Evolutionary conservation across 1,140 invertebrate genomes (phyloP).

Genomic region (Macrosteles quadrilineatus): DNA sequence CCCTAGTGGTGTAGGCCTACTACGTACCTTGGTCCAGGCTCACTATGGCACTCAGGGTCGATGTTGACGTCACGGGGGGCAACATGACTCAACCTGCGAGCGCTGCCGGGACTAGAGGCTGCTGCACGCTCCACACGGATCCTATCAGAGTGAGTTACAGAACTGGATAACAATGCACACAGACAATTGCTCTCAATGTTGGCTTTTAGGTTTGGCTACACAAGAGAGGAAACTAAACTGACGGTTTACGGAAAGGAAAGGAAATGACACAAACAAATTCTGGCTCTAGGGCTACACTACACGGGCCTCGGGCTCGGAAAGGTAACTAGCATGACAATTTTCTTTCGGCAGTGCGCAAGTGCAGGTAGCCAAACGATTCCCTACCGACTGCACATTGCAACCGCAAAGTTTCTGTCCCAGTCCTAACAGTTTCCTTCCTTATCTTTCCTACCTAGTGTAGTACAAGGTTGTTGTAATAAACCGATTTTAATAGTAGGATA

Average conservation of each 20-base stretch:
- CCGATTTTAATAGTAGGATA: too few relatives aligned
- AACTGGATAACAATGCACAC: neutral
- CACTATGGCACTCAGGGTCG: slow-evolving; percentile 36
- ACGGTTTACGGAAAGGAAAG: neutral
- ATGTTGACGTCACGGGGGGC: neutral
- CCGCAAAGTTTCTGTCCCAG: too few relatives aligned
- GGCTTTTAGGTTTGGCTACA: neutral
- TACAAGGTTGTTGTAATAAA: too few relatives aligned
- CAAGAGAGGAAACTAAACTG: neutral
- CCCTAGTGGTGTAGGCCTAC: too few relatives aligned
- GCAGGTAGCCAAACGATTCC: too few relatives aligned
- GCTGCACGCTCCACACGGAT: slow-evolving; percentile 11
- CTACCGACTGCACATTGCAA: too few relatives aligned
- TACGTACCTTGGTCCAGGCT: slow-evolving; percentile 37
- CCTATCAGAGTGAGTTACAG: too few relatives aligned
- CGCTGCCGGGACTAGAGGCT: neutral
- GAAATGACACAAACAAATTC: neutral
- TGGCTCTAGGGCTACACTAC: neutral
- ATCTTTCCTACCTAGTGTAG: too few relatives aligned
- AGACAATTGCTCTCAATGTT: neutral
- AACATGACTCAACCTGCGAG: neutral
- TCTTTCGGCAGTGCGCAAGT: too few relatives aligned
- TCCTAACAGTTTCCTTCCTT: too few relatives aligned
- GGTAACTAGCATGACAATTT: neutral
- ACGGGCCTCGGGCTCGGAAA: neutral